Evolutionary conservation across 2,888 invertebrate genomes (phyloP), one percentile per base, ranked within the genome.

Genomic region (Caenorhabditis afra): DNA sequence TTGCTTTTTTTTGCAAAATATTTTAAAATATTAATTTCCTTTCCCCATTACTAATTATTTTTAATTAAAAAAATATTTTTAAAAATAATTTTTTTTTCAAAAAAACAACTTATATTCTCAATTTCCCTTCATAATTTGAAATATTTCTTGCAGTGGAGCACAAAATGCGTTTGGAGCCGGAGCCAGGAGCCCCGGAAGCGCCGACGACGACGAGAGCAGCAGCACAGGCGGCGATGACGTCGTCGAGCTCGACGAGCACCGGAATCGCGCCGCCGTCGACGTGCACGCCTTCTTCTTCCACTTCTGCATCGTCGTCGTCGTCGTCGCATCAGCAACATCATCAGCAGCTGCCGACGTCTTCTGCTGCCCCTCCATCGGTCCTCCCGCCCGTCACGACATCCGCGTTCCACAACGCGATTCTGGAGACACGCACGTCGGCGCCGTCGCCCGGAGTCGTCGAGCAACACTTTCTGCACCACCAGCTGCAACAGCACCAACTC

Each of bases 401-500:
- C n/a, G n/a, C n/a, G n/a, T 49, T 49, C 49, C 22, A 20, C 49
- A 29, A 5, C 29, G n/a, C n/a, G n/a, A 29, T 29, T 7, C 11
- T 12, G 20, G 11, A 49, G 20, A 49, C 1, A 10, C 3, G n/a
- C n/a, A n/a, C 22, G 20, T 20, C 18, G 49, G n/a, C 11, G 7
- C 49, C 41, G 14, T 14, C 14, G 7, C 2, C 41, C 12, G 11
- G 7, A 4, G 41, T 8, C 22, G 1, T 1, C 23, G 5, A 20
- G n/a, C 39, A n/a, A n/a, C 67, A 68, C 23, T 68, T 52, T 11
- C 14, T 3, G 5, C 65, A 68, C 35, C 68, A 68, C 50, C 67
- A 58, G 18, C 67, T 58, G 3, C 67, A 58, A n/a, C 67, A 67
- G 7, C 67, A 67, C 16, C 68, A 68, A 29, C 44, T 68, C 39